A percentile compares a stretch with the other conserved stretches of the same genome.
phyloP scores from a whole-genome alignment of 1,140 invertebrate genomes.

The Paraescarpia echinospica region DNA sequence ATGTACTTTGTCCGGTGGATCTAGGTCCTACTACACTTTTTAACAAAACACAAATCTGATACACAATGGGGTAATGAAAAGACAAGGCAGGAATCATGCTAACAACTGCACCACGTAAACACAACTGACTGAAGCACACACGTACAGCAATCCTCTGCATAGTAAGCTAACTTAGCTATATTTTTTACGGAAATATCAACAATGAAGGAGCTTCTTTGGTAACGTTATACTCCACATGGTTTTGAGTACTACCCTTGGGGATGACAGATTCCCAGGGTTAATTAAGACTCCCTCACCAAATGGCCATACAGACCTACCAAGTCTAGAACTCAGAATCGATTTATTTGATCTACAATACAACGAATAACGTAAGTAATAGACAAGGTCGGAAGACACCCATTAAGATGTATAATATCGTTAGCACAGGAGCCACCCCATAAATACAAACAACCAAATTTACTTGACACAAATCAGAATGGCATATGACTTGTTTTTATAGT shows the following conservation, averaged over 20 bases:
- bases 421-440: too few species aligned
- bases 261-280: background rate
- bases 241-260: background rate
- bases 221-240: background rate
- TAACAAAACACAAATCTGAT: background rate
- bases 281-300: background rate
- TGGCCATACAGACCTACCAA: background rate
- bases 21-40: background rate
- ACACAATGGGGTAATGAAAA: background rate
- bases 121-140: background rate
- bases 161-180: background rate
- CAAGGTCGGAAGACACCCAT: too few species aligned
- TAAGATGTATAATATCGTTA: too few species aligned
- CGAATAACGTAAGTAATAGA: too few species aligned
- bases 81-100: background rate
- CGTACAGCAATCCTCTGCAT: background rate
- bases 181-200: background rate
- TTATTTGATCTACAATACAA: too few species aligned
- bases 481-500: too few species aligned
- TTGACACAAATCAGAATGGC: too few species aligned
- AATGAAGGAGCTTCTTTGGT: background rate
- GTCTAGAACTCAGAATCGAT: background rate
- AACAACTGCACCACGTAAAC: background rate
- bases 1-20: background rate
- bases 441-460: too few species aligned